Conservation (phyloP, 2,888 invertebrate species). For the Griposia aprilina region DNA sequence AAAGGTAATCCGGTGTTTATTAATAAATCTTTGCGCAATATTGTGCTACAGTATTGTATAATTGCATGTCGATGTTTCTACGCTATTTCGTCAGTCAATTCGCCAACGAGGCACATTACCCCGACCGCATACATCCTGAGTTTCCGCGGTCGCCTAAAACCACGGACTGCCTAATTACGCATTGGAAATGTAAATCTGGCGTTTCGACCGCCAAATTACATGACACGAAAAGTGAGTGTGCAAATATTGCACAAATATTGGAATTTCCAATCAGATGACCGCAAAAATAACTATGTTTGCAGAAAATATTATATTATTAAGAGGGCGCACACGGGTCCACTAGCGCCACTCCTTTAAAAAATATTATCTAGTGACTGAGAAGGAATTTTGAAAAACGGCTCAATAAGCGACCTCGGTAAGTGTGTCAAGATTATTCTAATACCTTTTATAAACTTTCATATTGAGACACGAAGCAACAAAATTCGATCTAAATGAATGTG, state of each 20-base stretch:
- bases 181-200: slow-evolving; percentile 28
- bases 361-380: too few species aligned
- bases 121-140: slow-evolving; percentile 43
- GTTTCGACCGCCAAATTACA: slow-evolving; percentile 17
- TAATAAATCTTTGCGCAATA: slow-evolving; percentile 21
- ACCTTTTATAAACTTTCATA: too few species aligned
- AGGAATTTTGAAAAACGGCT: too few species aligned
- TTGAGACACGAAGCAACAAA: too few species aligned
- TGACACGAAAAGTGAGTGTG: slow-evolving; percentile 8
- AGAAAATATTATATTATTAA: too few species aligned
- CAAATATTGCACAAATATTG: slow-evolving; percentile 33
- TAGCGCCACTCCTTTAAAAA: too few species aligned
- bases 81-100: slow-evolving; percentile 33
- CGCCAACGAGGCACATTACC: slow-evolving; percentile 45
- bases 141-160: slow-evolving; percentile 32
- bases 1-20: neutral
- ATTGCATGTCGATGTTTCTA: slow-evolving; percentile 27
- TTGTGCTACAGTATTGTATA: slow-evolving; percentile 12
- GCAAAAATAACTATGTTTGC: slow-evolving; percentile 38
- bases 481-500: too few species aligned
- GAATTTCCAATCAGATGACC: slow-evolving; percentile 18
- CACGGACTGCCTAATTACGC: slow-evolving; percentile 19
- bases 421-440: too few species aligned
- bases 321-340: too few species aligned
- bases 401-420: too few species aligned